phyloP scores from a whole-genome alignment of 2,113 vertebrate species.

The Carollia perspicillata region DNA sequence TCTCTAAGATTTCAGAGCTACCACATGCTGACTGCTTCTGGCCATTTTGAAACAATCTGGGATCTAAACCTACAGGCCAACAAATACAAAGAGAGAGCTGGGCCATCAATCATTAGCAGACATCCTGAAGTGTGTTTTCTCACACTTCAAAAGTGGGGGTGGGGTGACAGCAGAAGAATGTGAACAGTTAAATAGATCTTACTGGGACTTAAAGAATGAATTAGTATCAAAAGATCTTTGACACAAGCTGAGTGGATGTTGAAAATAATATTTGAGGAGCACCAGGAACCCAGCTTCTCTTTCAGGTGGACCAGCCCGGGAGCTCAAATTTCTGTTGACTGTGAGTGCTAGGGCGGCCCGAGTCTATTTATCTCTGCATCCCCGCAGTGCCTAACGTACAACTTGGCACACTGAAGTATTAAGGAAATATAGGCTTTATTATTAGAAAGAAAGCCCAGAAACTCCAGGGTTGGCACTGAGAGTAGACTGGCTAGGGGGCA shows the following conservation, averaged over 20 bases:
- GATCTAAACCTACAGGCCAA: neutral
- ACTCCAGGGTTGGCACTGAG: neutral
- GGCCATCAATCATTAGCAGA: neutral
- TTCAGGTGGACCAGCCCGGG: neutral
- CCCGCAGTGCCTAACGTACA: neutral
- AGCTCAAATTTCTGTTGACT: neutral
- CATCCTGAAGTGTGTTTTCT: neutral
- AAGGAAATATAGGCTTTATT: constrained; percentile 28
- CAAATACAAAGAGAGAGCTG: neutral
- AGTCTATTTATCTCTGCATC: neutral
- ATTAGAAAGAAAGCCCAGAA: neutral
- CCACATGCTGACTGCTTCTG: neutral
- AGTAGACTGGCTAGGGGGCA: neutral
- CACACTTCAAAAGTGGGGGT: neutral
- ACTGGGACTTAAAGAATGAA: neutral
- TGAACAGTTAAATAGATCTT: neutral
- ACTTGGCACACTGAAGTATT: neutral
- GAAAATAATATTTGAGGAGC: constrained; percentile 14
- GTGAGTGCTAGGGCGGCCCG: neutral
- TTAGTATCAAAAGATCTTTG: neutral
- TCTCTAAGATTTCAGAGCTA: neutral
- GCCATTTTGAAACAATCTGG: constrained; percentile 21
- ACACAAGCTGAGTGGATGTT: neutral
- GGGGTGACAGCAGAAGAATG: neutral
- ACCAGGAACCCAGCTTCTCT: neutral